Evolutionary conservation across 2,797 vertebrate genomes (phyloP), one percentile per base, ranked within the genome.

Genomic region (Tragelaphus eurycerus): DNA sequence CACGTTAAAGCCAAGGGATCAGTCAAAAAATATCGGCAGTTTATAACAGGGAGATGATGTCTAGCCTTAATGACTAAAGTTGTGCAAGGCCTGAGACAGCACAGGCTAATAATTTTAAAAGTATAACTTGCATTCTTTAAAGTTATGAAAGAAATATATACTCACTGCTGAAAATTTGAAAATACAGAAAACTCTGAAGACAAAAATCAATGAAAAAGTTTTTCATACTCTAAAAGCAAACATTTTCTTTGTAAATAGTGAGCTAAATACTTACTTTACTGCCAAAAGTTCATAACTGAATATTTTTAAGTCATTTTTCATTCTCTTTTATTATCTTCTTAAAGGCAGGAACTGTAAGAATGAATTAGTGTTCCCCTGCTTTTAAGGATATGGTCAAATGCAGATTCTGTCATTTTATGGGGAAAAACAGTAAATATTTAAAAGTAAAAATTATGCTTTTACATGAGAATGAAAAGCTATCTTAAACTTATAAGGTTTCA

Each of bases 391-490:
- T 76, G 52, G 76, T 71, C 38, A 93, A 91, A 91, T 79, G 12
- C 0, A 89, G 15, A 86, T 62, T 86, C 48, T 95, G 84, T 89
- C 4, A 87, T 21, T 94, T 87, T 25, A 34, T 31, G n/a, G 9
- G 16, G 38, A 59, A 81, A 93, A 95, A 79, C 12, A 10, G 23
- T 92, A 88, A 81, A 83, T 71, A 92, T 86, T 90, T 94, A 16
- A 78, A 96, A 86, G 55, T 92, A 96, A 92, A 96, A 96, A 55
- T 84, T 79, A 60, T 13, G 19, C 29, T 92, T 94, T 92, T 81
- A 31, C 15, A 23, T 71, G 74, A 96, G 43, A 95, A 93, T 9
- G 7, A 83, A 90, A 27, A 55, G 43, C 14, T 60, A 67, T 71
- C 23, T 95, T 96, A 92, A 86, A n/a, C 43, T 95, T 60, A 79